Conservation (phyloP, 2,797 vertebrate species). For the Silurus aristotelis region DNA sequence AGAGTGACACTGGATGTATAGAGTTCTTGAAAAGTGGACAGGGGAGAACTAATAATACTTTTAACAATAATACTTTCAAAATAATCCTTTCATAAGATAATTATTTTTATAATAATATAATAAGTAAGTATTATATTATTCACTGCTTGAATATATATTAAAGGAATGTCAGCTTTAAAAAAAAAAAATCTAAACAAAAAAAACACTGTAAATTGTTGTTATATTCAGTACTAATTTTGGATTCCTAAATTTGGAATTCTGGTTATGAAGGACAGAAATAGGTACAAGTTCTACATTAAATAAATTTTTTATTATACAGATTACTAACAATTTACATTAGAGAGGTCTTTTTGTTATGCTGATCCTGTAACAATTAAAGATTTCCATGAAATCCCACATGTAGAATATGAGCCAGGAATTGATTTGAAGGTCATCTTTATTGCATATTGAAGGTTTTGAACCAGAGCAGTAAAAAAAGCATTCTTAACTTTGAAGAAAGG, state of each 20-base stretch:
- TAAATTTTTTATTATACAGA: too few relatives aligned
- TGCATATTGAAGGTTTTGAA: background rate
- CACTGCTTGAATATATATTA: background rate
- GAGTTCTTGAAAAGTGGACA: too few relatives aligned
- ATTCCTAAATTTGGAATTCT: background rate
- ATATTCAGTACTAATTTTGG: background rate
- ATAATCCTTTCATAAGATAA: too few relatives aligned
- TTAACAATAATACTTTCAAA: too few relatives aligned
- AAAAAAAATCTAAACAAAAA: background rate
- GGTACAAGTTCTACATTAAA: too few relatives aligned
- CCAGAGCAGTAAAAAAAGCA: background rate
- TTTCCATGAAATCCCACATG: background rate
- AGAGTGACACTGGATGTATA: too few relatives aligned
- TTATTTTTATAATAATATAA: too few relatives aligned
- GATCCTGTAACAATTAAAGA: background rate
- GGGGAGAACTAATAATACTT: too few relatives aligned
- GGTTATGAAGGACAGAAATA: too few relatives aligned
- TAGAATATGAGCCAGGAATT: background rate
- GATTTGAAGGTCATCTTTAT: background rate
- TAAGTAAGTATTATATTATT: background rate
- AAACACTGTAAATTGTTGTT: background rate
- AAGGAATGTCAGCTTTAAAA: background rate
- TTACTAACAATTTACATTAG: background rate
- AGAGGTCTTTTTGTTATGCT: background rate
- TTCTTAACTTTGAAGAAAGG: background rate